Conservation (phyloP, 1,140 invertebrate species). For the Drosophila pruinosa region DNA sequence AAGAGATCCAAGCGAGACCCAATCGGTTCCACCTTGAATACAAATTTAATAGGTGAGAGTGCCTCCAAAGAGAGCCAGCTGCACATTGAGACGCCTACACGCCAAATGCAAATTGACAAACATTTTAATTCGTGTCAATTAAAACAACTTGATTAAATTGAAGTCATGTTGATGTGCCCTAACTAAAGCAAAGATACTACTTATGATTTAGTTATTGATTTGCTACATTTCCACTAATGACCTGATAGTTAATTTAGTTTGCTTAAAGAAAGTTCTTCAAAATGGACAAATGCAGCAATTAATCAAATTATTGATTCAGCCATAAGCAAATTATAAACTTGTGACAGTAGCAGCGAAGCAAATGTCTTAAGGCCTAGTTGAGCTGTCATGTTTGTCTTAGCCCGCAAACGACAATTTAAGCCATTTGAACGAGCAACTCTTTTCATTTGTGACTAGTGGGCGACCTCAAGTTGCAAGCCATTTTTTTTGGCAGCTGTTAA, state of each 20-base stretch:
- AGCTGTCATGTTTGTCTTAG: slow-evolving; percentile 23
- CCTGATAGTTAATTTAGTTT: neutral
- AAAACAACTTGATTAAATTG: slow-evolving; percentile 18
- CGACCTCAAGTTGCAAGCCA: neutral
- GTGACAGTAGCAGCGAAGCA: neutral
- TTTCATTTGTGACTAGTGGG: slow-evolving; percentile 21
- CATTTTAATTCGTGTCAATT: slow-evolving; percentile 65
- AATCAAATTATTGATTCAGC: neutral
- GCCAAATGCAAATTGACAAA: slow-evolving; percentile 43
- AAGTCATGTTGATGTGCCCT: no score
- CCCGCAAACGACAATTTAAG: slow-evolving; percentile 24
- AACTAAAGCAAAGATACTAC: no score
- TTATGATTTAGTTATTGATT: neutral
- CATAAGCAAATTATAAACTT: neutral
- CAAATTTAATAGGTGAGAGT: slow-evolving; percentile 48
- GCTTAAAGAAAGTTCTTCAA: neutral
- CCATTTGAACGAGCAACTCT: slow-evolving; percentile 12
- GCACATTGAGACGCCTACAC: slow-evolving; percentile 13
- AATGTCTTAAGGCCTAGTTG: slow-evolving; percentile 7
- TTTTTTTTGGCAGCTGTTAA: slow-evolving; percentile 26
- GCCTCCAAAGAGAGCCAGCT: neutral
- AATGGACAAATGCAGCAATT: no score
- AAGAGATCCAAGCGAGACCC: slow-evolving; percentile 21
- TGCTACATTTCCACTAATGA: neutral
- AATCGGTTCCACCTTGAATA: slow-evolving; percentile 72